These are phyloP conservation scores for Neolamprologus ventralis DNA, from an alignment of 2,113 vertebrate species.

Conservation along the genomic window DNA sequence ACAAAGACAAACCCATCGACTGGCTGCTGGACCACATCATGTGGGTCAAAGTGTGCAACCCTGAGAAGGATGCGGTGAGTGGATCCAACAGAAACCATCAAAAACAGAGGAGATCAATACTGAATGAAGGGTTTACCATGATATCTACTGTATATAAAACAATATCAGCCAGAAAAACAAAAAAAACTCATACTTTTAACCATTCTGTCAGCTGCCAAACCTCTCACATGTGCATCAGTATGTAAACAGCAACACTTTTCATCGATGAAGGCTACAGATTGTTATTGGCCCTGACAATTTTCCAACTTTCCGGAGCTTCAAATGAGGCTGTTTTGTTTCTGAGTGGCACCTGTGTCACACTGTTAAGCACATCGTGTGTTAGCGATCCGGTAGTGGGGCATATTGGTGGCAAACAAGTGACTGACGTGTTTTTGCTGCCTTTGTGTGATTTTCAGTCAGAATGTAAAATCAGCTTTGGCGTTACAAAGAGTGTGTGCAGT, in stretches of 20 bases:
- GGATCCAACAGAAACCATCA: neutral
- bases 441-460: neutral
- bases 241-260: neutral
- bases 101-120: neutral
- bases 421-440: neutral
- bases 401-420: neutral
- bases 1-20: slow-evolving; percentile 98
- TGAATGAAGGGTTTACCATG: neutral
- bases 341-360: neutral
- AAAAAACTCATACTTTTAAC: neutral
- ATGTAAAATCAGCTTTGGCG: neutral
- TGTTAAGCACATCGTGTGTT: neutral
- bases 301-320: neutral
- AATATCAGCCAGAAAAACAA: neutral
- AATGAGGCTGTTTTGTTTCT: neutral
- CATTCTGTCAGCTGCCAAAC: neutral
- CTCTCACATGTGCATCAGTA: neutral
- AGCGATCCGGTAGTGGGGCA: neutral
- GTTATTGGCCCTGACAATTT: neutral
- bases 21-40: slow-evolving; percentile 99
- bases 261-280: neutral
- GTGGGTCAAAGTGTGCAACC: slow-evolving; percentile 99
- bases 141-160: neutral
- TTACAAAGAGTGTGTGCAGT: neutral
- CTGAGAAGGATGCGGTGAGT: slow-evolving; percentile 92